Evolutionary conservation across 2,888 invertebrate genomes (phyloP).

Genomic region (Shargacucullia verbasci): DNA sequence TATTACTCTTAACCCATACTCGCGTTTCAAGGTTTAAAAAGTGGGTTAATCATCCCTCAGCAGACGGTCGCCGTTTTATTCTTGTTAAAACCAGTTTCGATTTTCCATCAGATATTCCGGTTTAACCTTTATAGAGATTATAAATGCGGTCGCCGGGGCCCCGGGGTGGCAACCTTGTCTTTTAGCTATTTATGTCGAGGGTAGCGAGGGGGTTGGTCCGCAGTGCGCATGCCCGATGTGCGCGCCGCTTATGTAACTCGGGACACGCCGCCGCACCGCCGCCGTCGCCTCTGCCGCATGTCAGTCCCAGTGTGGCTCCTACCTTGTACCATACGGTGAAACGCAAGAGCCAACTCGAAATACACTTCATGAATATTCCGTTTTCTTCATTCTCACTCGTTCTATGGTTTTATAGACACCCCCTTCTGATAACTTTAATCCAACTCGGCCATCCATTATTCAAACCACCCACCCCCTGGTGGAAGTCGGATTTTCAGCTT

Average conservation of each 20-base stretch:
- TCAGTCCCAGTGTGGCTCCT: conserved; percentile 55
- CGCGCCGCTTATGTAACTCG: conserved; percentile 83
- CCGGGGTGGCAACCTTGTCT: conserved; percentile 88
- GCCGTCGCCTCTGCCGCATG: conserved; percentile 63
- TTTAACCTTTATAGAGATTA: conserved; percentile 87
- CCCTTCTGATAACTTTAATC: conserved; percentile 34
- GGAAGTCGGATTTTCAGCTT: conserved; percentile 40
- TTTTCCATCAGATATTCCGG: conserved; percentile 83
- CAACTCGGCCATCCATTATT: conserved; percentile 31
- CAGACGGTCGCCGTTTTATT: conserved; percentile 67
- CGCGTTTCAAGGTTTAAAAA: conserved; percentile 45
- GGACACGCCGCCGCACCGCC: conserved; percentile 66
- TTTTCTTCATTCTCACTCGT: conserved; percentile 19
- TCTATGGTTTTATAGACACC: conserved; percentile 8
- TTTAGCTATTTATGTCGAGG: conserved; percentile 88
- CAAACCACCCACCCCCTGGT: conserved; percentile 37
- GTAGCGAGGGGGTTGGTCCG: conserved; percentile 76
- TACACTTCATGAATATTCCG: conserved; percentile 21
- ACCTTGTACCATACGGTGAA: conserved; percentile 40
- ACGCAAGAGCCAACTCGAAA: conserved; percentile 18
- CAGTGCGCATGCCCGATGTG: conserved; percentile 81
- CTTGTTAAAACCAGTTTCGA: conserved; percentile 75
- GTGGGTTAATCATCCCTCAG: conserved; percentile 58
- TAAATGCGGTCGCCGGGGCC: conserved; percentile 85
- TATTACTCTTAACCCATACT: conserved; percentile 14